Conservation (phyloP, 2,888 invertebrate species). For the Pachydiplax longipennis region DNA sequence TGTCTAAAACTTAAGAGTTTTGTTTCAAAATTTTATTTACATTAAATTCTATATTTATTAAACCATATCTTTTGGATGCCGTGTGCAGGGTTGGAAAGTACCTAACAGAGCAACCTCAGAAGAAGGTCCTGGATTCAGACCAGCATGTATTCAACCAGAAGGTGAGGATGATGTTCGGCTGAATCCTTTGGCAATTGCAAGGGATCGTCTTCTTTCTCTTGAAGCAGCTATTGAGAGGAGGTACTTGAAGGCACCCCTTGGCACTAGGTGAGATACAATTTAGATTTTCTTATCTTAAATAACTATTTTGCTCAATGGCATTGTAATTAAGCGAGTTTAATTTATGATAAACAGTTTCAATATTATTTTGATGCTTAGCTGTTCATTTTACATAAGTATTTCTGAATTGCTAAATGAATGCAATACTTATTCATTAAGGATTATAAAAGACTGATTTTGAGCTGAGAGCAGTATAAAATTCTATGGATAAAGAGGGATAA, state of each 20-base stretch:
- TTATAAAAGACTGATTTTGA: no score
- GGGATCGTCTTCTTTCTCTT: conserved; percentile 78
- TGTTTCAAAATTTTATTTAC: no score
- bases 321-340: not conserved
- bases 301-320: not conserved
- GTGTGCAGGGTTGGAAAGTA: conserved; percentile 76
- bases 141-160: conserved; percentile 54
- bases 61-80: not conserved
- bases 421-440: no score
- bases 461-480: no score
- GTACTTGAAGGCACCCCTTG: conserved; percentile 92
- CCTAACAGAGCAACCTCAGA: conserved; percentile 69
- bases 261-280: conserved; percentile 58
- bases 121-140: conserved; percentile 62
- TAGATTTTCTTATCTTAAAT: not conserved
- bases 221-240: conserved; percentile 92
- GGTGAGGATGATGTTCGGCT: conserved; percentile 52
- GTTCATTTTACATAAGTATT: no score
- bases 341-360: not conserved
- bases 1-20: no score
- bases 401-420: no score
- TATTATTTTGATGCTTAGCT: no score
- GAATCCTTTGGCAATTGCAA: conserved; percentile 68
- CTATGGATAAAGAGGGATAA: no score
- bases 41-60: conserved; percentile 1